These are phyloP conservation scores for Mechanitis messenoides DNA, from an alignment of 2,888 invertebrate genomes.

Conservation along the genomic window DNA sequence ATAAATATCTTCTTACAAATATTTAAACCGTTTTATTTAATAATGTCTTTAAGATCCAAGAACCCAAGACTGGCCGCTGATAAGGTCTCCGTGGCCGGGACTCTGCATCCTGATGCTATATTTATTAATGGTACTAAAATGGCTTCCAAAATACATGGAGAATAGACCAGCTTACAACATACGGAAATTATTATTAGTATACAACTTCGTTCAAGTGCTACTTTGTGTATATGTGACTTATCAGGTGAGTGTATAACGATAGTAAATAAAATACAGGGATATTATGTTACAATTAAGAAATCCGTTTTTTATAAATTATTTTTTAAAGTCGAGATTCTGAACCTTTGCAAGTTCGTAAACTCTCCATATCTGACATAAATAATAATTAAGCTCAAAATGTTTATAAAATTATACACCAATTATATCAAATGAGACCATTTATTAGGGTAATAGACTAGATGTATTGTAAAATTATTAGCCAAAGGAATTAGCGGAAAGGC, in stretches of 20 bases:
- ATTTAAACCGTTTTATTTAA: constrained; percentile 5
- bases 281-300: too few species aligned
- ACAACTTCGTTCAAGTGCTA: constrained; percentile 82
- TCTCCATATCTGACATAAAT: too few species aligned
- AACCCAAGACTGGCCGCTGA: constrained; percentile 82
- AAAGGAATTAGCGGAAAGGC: too few species aligned
- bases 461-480: too few species aligned
- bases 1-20: not conserved
- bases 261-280: too few species aligned
- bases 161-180: constrained; percentile 79
- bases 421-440: too few species aligned
- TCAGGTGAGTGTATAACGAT: constrained; percentile 60
- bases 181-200: constrained; percentile 78
- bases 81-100: constrained; percentile 82
- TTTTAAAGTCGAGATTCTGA: too few species aligned
- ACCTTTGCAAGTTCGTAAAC: too few species aligned
- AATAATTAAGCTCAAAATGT: too few species aligned
- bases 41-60: constrained; percentile 70
- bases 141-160: constrained; percentile 84
- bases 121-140: constrained; percentile 78
- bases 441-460: too few species aligned
- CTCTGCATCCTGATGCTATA: constrained; percentile 77
- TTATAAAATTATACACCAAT: too few species aligned
- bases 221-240: constrained; percentile 77
- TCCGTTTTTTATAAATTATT: too few species aligned